Conservation (phyloP, 2,888 invertebrate species). For the Agonopterix heracliana region DNA sequence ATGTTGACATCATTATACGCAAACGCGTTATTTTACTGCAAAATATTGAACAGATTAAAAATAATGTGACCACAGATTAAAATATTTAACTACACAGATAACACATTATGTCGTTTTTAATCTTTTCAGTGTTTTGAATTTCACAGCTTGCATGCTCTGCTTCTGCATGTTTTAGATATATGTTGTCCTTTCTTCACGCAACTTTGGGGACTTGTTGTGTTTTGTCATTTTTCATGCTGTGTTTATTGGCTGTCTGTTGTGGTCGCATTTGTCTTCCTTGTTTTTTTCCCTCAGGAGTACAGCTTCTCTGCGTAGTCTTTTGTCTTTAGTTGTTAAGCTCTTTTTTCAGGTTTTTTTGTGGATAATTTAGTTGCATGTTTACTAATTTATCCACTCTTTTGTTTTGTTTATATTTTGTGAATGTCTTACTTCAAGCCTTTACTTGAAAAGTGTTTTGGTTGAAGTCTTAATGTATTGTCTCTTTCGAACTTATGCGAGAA, state of each 20-base stretch:
- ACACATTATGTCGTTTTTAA: too few relatives aligned
- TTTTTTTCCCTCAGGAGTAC: constrained; percentile 19
- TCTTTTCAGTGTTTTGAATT: constrained; percentile 33
- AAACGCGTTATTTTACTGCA: background rate
- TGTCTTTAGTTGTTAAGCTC: constrained; percentile 35
- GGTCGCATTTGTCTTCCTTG: constrained; percentile 35
- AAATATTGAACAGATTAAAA: constrained; percentile 24
- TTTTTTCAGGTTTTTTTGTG: constrained; percentile 31
- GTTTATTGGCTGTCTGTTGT: constrained; percentile 46
- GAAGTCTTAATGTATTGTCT: too few relatives aligned
- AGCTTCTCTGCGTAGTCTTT: constrained; percentile 52
- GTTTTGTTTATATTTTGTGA: constrained; percentile 12
- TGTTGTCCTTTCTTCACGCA: constrained; percentile 37
- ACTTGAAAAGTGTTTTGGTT: too few relatives aligned
- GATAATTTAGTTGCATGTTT: constrained; percentile 17
- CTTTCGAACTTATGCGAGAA: too few relatives aligned
- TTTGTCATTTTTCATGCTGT: constrained; percentile 53
- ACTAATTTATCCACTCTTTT: constrained; percentile 4
- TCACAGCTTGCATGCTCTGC: constrained; percentile 53
- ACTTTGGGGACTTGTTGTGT: constrained; percentile 60
- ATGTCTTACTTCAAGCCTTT: constrained; percentile 6
- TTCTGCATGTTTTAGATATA: constrained; percentile 49
- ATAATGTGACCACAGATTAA: constrained; percentile 1
- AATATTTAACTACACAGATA: background rate
- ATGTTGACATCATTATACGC: constrained; percentile 46